These are phyloP conservation scores for Drosophila testacea DNA, from an alignment of 2,888 invertebrate genomes.

Conservation along the genomic window DNA sequence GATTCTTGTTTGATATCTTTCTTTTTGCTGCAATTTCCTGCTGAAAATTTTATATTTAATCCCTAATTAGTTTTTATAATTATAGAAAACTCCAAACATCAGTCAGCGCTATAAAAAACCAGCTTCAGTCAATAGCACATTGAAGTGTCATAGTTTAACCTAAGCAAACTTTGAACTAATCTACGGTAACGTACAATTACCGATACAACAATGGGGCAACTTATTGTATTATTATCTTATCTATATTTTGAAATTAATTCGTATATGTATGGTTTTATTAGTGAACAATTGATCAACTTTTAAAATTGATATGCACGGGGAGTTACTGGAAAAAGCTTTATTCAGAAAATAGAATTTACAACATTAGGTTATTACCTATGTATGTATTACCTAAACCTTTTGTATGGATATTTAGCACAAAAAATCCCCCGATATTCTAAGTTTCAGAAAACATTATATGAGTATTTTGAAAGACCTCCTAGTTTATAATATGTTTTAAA, in stretches of 20 bases:
- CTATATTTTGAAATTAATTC: not conserved
- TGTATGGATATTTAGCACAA: not conserved
- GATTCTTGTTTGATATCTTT: no score
- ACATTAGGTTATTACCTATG: not conserved
- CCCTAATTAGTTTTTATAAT: not conserved
- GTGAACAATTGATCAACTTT: constrained; percentile 1
- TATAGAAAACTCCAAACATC: not conserved
- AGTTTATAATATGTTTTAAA: no score
- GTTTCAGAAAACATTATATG: no score
- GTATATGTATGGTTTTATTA: not conserved
- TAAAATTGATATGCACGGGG: not conserved
- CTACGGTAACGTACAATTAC: constrained; percentile 11
- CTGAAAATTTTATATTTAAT: no score
- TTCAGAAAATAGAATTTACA: not conserved
- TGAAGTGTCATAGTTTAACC: no score
- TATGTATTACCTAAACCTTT: not conserved
- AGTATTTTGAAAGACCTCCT: no score
- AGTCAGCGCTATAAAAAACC: not conserved
- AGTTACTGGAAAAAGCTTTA: not conserved
- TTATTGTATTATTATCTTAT: constrained; percentile 13
- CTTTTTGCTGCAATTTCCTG: no score
- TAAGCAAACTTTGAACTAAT: not conserved
- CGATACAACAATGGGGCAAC: constrained; percentile 9
- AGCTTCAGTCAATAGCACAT: not conserved
- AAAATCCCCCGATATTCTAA: not conserved